These are phyloP conservation scores for Drosophila albomicans DNA, from an alignment of 1,140 invertebrate species.

Conservation along the genomic window DNA sequence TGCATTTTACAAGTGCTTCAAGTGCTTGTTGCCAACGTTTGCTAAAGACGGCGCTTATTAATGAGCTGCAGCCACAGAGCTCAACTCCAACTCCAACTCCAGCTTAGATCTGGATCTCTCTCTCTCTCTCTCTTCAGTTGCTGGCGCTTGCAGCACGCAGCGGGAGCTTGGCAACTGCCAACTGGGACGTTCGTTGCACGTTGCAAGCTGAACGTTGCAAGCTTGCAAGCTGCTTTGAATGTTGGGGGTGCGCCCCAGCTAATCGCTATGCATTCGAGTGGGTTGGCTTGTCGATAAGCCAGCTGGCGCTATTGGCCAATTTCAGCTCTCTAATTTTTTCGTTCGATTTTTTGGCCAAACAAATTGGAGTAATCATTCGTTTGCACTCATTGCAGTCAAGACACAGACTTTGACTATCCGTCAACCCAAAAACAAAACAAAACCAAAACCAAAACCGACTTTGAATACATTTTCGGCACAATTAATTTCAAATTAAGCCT, in stretches of 20 bases:
- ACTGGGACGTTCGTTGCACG: not conserved
- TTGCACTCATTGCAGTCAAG: conserved; percentile 32
- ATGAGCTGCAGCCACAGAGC: conserved; percentile 53
- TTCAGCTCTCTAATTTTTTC: conserved; percentile 7
- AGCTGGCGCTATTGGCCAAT: conserved; percentile 46
- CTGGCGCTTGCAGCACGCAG: conserved; percentile 33
- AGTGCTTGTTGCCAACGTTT: conserved; percentile 64
- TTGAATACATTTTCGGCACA: conserved; percentile 61
- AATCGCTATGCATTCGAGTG: conserved; percentile 46
- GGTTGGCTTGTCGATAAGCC: conserved; percentile 38
- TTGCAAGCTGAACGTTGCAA: conserved; percentile 7
- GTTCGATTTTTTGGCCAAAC: conserved; percentile 27
- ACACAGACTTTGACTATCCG: conserved; percentile 49
- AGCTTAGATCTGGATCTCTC: conserved; percentile 12
- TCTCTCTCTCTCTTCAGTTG: not conserved
- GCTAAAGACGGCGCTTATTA: conserved; percentile 81
- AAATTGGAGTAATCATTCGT: conserved; percentile 72
- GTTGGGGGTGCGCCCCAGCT: conserved; percentile 50
- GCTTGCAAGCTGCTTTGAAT: conserved; percentile 15
- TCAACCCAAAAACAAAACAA: conserved; percentile 9
- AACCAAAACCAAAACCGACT: conserved; percentile 2
- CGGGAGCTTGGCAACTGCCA: conserved; percentile 34
- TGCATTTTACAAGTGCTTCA: conserved; percentile 83
- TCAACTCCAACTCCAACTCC: not conserved
- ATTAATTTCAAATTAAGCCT: conserved; percentile 77